Conservation (phyloP, 2,113 vertebrate genomes). For the Eudyptes chrysolophus region DNA sequence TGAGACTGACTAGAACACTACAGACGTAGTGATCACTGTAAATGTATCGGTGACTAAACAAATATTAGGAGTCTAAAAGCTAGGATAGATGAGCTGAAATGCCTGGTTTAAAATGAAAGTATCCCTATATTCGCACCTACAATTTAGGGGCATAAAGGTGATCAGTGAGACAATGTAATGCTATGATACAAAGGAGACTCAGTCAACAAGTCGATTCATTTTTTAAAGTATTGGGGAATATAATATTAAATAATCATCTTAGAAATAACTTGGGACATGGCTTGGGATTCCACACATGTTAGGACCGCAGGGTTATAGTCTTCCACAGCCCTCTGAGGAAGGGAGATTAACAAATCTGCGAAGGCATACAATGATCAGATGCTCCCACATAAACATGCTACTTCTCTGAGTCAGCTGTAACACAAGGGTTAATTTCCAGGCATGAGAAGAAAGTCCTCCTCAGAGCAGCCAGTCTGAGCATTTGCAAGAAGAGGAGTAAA, state of each 20-base stretch:
- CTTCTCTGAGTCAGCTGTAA: background rate
- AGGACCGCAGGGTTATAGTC: background rate
- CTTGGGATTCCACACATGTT: background rate
- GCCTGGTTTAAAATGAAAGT: background rate
- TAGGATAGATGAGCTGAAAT: background rate
- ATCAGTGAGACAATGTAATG: background rate
- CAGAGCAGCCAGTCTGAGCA: background rate
- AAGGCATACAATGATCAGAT: background rate
- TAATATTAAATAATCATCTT: background rate
- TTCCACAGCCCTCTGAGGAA: background rate
- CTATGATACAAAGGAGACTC: background rate
- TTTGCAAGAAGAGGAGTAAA: background rate
- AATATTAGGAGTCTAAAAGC: background rate
- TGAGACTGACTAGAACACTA: background rate
- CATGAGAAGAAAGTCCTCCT: background rate
- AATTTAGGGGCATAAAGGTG: background rate
- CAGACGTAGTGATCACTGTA: background rate
- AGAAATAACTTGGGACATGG: background rate
- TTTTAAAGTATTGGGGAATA: background rate
- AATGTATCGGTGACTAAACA: background rate
- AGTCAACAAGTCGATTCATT: rapidly evolving
- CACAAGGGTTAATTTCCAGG: background rate
- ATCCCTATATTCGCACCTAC: background rate
- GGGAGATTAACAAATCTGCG: background rate
- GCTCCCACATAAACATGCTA: background rate